Evolutionary conservation across 2,113 vertebrate genomes (phyloP), one percentile per base, ranked within the genome.

Genomic region (Dendropsophus ebraccatus): DNA sequence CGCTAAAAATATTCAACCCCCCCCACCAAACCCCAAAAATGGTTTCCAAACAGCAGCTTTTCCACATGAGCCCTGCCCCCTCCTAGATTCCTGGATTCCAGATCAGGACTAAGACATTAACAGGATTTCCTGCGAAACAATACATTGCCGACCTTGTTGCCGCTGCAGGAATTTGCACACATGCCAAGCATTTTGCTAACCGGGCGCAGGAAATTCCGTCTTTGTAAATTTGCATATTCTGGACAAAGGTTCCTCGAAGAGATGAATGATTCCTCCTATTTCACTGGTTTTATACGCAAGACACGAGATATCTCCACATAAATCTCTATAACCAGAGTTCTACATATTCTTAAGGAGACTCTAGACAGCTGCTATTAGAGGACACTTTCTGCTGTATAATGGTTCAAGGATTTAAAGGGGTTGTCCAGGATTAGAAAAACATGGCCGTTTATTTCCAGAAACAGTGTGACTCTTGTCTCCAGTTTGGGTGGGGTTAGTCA

Each of bases 111-210:
- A 80, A 80, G 62, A 70, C 47, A 80, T 72, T 79, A 32, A 30
- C 45, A 86, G 84, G 84, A 86, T 86, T 86, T 86, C 76, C 84
- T 86, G 75, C 23, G 80, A 19, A 80, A 54, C 49, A 69, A 45
- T 80, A 54, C n/a, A 45, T 21, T 41, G 65, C 28, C 47, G 21
- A 23, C 28, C 75, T 79, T n/a, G 28, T 25, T 35, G 84, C 60
- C 76, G 67, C 17, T 19, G 37, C 9, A 45, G 75, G 75, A 80
- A 80, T 86, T 56, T 80, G 23, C 62, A 56, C 62, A 56, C 37
- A 77, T 77, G 60, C 56, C 74, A 77, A 32, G 25, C 30, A 49
- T 72, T 82, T 50, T 28, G 25, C 28, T 60, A 1, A 8, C 37
- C 14, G 73, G 25, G 28, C 50, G 30, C 35, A 62, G 58, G 83